These are phyloP conservation scores for Neodiprion lecontei DNA, from an alignment of 1,140 invertebrate species.

Conservation along the genomic window DNA sequence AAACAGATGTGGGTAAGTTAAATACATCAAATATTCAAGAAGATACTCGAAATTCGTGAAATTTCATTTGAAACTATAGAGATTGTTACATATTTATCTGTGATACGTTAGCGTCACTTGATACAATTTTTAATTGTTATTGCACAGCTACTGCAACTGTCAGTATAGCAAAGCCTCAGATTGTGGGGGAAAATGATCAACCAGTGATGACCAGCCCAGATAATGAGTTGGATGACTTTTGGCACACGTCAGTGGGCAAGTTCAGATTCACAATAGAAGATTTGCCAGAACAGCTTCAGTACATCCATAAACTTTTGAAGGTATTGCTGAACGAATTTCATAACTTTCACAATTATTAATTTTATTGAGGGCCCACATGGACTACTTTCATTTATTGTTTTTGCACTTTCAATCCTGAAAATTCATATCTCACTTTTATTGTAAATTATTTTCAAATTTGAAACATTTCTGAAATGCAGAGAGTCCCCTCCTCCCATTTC, in stretches of 20 bases:
- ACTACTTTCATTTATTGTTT: conserved; percentile 12
- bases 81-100: neutral
- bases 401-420: neutral
- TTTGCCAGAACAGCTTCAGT: conserved; percentile 90
- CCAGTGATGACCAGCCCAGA: conserved; percentile 69
- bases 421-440: too few species aligned
- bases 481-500: too few species aligned
- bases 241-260: conserved; percentile 91
- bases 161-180: conserved; percentile 71
- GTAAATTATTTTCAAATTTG: too few species aligned
- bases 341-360: neutral
- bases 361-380: neutral
- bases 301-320: conserved; percentile 89
- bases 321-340: conserved; percentile 58
- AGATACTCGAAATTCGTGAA: neutral
- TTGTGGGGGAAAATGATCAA: conserved; percentile 75
- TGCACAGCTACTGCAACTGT: conserved; percentile 66
- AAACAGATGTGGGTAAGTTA: conserved; percentile 81
- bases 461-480: too few species aligned
- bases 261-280: conserved; percentile 92
- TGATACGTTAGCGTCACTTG: neutral
- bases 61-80: conserved; percentile 14
- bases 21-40: conserved; percentile 4
- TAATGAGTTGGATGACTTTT: conserved; percentile 81
- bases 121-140: conserved; percentile 22